Conservation (phyloP, 1,140 invertebrate species). For the Geopemphigus sp. region DNA sequence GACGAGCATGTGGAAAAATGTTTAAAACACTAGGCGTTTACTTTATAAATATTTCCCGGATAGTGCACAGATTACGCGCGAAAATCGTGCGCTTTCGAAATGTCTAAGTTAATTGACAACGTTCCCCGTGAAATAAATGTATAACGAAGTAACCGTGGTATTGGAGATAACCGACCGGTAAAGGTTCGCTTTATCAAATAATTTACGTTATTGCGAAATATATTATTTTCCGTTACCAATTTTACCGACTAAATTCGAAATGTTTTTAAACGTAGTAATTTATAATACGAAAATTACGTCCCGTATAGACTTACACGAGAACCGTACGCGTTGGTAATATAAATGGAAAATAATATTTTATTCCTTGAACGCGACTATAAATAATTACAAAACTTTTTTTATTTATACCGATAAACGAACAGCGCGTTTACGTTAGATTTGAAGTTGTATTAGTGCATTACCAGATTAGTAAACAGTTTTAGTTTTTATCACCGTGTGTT, state of each 20-base stretch:
- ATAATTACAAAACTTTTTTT: neutral
- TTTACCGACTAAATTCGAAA: neutral
- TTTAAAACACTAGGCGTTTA: no score
- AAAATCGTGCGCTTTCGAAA: neutral
- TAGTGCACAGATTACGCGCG: neutral
- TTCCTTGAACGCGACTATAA: neutral
- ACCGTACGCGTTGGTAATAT: neutral
- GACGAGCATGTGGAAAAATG: slow-evolving; percentile 6
- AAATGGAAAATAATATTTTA: neutral
- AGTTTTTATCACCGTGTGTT: neutral
- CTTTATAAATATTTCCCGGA: no score
- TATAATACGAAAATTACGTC: neutral
- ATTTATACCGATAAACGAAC: neutral
- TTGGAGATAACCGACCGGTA: no score
- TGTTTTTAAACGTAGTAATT: neutral
- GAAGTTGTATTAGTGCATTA: no score
- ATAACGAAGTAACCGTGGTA: neutral
- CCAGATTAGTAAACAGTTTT: no score
- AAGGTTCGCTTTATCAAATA: no score
- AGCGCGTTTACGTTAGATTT: neutral
- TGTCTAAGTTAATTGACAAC: neutral
- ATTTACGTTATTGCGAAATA: no score
- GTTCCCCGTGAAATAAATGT: neutral
- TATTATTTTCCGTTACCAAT: neutral
- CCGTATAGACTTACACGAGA: neutral